Base-by-base conservation (phyloP, 2,113 vertebrate species). In the Anoplopoma fimbria region DNA sequence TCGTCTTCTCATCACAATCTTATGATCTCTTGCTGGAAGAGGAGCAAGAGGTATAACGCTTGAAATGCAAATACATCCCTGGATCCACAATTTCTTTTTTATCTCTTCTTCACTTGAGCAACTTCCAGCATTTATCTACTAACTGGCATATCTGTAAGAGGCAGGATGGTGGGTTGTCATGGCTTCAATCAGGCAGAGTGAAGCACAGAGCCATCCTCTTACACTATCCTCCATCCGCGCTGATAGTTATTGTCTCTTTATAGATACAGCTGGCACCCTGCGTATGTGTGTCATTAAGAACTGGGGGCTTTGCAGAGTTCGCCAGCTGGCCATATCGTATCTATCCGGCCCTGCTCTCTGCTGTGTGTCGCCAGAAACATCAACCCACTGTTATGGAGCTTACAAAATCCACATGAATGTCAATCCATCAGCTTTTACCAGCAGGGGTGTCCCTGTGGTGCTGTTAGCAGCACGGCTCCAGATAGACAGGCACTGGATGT, bases 231-330 rank as follows among this genome's bases (percentile, higher is more conserved):
- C 75, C 80, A 23, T 81, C 70, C 58, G 49, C 1, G 1, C 27
- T 76, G 67, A 83, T 84, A 69, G 34, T 68, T 90, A 85, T 75
- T 86, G 80, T 87, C 58, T 73, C 84, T 88, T 89, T 77, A 72
- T 83, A 65, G 71, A 77, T 75, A 62, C 77, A 79, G 78, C 80
- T 80, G 58, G 81, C 72, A 64, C 57, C 58, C 25, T 42, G 55
- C 4, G n/a, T 72, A 61, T 67, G 64, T 75, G 79, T 79, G 77
- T 27, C 88, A 70, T 88, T 79, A 74, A 58, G 17, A 86, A 82
- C 76, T 69, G 62, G 79, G 27, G 58, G 40, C 76, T 75, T 29
- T 65, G 49, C 36, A 74, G 70, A 61, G 51, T 65, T 38, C 23
- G 8, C 74, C 89, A 85, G 79, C 81, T 90, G 86, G 75, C 71